These are phyloP conservation scores for Riparia riparia DNA, from an alignment of 2,113 vertebrate genomes.

Conservation along the genomic window DNA sequence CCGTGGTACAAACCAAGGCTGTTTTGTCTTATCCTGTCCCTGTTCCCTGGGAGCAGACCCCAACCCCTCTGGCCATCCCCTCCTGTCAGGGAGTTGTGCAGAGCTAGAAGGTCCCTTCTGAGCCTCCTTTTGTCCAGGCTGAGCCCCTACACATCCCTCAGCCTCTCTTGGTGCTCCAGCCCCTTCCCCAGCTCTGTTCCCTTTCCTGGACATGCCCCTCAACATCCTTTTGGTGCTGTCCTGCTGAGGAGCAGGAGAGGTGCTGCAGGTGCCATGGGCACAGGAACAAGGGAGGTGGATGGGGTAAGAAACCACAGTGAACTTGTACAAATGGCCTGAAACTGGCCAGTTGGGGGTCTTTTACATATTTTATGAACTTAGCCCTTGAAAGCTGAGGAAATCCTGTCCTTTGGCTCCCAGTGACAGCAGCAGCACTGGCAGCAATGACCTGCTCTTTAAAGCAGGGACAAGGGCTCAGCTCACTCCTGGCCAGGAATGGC, in stretches of 20 bases:
- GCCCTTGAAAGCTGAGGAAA: not conserved
- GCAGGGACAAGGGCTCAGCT: not conserved
- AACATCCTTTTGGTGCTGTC: not conserved
- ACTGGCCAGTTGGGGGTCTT: accelerated
- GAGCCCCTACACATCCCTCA: not conserved
- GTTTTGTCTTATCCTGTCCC: not conserved
- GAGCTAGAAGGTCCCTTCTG: not conserved
- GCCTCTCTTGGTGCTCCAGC: accelerated
- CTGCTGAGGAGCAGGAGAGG: not conserved
- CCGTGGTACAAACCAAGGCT: not conserved
- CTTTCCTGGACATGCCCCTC: not conserved
- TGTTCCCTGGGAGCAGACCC: not conserved
- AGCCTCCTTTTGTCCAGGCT: not conserved
- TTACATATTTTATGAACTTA: not conserved
- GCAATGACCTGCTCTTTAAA: not conserved
- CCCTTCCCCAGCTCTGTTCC: not conserved
- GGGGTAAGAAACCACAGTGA: accelerated
- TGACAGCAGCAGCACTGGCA: not conserved
- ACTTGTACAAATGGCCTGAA: not conserved
- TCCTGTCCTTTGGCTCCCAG: not conserved
- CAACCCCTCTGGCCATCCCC: accelerated
- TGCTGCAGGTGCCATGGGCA: accelerated
- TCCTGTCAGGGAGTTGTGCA: not conserved
- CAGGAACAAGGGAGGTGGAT: accelerated
- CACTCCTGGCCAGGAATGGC: accelerated